A percentile compares a stretch with the other conserved stretches of the same genome.
phyloP scores from a whole-genome alignment of 1,140 invertebrate species.

The Tyrophagus putrescentiae region DNA sequence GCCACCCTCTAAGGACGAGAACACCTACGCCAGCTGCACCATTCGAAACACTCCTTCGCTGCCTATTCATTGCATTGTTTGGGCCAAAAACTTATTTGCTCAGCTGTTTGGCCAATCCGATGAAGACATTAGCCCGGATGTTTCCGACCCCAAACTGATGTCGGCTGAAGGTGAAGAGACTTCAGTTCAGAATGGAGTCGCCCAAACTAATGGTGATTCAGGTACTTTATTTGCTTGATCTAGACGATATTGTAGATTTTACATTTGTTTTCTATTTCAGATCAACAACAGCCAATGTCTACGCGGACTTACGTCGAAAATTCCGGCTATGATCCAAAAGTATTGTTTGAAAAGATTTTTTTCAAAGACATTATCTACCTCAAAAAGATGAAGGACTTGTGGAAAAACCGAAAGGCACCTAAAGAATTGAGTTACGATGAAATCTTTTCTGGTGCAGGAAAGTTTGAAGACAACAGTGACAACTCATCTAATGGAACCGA shows the following conservation, averaged over 20 bases:
- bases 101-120: conserved; percentile 94
- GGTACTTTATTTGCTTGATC: background rate
- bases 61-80: conserved; percentile 97
- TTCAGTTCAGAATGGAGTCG: background rate
- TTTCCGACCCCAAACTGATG: conserved; percentile 68
- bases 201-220: background rate
- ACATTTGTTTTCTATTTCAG: background rate
- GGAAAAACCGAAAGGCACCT: conserved; percentile 70
- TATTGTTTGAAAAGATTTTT: conserved; percentile 56
- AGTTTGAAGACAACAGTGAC: background rate
- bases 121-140: conserved; percentile 91
- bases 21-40: conserved; percentile 91
- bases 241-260: background rate
- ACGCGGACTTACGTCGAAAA: conserved; percentile 75
- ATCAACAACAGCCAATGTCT: conserved; percentile 37
- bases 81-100: conserved; percentile 88
- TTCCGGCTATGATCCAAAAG: conserved; percentile 60
- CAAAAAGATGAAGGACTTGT: conserved; percentile 82
- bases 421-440: conserved; percentile 57
- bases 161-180: background rate
- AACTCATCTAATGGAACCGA: background rate
- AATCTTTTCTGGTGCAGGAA: background rate
- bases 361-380: conserved; percentile 89
- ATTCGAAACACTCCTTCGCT: conserved; percentile 99
- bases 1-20: conserved; percentile 65